Conservation (phyloP, 1,140 invertebrate species). For the Acromyrmex charruanus region DNA sequence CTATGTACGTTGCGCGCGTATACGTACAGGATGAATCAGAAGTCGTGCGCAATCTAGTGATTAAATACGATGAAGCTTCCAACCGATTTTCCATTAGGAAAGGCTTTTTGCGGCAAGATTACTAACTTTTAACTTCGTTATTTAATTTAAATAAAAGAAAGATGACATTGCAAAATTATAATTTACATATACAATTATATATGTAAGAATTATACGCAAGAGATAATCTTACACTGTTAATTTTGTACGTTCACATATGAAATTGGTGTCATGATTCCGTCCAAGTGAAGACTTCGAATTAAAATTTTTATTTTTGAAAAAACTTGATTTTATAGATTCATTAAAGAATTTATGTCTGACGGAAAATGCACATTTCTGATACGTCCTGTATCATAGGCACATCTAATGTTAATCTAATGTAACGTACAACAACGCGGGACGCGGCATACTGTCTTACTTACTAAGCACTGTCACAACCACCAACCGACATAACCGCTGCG, state of each 20-base stretch:
- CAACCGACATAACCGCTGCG: constrained; percentile 36
- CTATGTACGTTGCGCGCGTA: constrained; percentile 55
- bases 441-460: constrained; percentile 74
- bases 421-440: constrained; percentile 53
- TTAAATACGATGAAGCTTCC: neutral
- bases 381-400: constrained; percentile 28
- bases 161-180: neutral
- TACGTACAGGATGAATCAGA: constrained; percentile 51
- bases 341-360: neutral
- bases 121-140: neutral
- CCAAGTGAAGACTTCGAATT: neutral
- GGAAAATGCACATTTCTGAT: constrained; percentile 33
- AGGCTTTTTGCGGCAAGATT: neutral
- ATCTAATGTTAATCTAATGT: constrained; percentile 37
- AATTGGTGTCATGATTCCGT: neutral
- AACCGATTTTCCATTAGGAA: neutral
- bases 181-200: neutral
- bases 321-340: neutral
- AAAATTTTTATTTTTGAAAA: neutral
- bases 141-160: neutral
- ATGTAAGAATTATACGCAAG: neutral
- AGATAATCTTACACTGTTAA: neutral
- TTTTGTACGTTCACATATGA: neutral
- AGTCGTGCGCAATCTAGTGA: constrained; percentile 11
- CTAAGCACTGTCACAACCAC: constrained; percentile 67